Conservation (phyloP, 2,888 invertebrate genomes). For the Brachypalpus laphriformis region DNA sequence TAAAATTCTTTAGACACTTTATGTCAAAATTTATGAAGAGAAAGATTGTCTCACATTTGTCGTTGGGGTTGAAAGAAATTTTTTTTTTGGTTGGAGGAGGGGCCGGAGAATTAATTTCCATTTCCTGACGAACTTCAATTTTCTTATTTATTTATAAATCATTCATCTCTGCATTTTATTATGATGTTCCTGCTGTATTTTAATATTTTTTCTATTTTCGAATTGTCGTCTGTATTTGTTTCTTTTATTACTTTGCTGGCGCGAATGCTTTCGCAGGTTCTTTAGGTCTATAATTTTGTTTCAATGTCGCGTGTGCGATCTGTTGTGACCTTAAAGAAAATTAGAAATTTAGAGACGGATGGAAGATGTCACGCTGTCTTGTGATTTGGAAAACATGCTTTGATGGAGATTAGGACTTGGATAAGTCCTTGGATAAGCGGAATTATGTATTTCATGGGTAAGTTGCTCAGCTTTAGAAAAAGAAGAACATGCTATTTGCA, state of each 20-base stretch:
- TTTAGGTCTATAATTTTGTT: background rate
- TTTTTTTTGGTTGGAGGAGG: background rate
- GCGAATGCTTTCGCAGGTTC: background rate
- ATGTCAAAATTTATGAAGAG: background rate
- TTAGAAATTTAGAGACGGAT: background rate
- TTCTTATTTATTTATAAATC: slow-evolving; percentile 14
- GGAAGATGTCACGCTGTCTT: background rate
- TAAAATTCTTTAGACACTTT: slow-evolving; percentile 23
- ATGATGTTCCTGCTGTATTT: slow-evolving; percentile 23
- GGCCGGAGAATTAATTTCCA: slow-evolving; percentile 22
- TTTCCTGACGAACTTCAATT: slow-evolving; percentile 43
- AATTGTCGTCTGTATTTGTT: background rate
- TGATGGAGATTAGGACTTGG: background rate
- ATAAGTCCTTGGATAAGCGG: no score
- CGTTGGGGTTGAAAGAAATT: background rate
- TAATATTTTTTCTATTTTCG: background rate
- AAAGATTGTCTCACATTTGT: background rate
- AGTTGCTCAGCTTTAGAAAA: no score
- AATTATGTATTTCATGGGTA: no score
- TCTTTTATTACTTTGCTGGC: slow-evolving; percentile 13
- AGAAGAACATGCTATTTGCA: no score
- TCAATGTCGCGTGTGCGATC: slow-evolving; percentile 25
- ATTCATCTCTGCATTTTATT: slow-evolving; percentile 19
- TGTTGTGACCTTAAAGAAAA: background rate
- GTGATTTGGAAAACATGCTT: background rate